These are phyloP conservation scores for Cacatua alba DNA, from an alignment of 2,113 vertebrate genomes.

Conservation along the genomic window DNA sequence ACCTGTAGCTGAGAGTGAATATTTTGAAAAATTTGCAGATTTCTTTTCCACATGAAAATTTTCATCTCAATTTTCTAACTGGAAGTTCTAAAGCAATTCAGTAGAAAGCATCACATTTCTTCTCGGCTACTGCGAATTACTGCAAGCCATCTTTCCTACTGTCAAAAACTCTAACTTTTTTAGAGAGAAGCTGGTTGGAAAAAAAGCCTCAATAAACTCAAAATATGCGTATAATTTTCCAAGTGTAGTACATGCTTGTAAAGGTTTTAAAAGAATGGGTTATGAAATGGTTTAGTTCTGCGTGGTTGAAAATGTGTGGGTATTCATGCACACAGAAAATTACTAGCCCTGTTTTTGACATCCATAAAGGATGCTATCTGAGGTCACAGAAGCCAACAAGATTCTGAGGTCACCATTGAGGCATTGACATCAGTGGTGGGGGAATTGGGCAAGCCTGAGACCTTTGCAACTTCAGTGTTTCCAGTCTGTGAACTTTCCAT, in stretches of 20 bases:
- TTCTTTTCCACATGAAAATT: neutral
- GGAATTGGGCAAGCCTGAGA: neutral
- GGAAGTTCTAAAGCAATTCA: neutral
- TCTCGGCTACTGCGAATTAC: neutral
- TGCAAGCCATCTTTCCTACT: neutral
- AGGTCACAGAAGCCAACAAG: too few relatives aligned
- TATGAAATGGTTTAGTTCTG: slow-evolving; percentile 17
- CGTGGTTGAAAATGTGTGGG: slow-evolving; percentile 7
- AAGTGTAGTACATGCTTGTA: slow-evolving; percentile 11
- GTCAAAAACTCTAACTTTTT: neutral
- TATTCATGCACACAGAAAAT: neutral
- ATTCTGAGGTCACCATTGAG: neutral
- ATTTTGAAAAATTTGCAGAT: neutral
- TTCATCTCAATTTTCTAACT: neutral
- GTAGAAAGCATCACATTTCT: neutral
- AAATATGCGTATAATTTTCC: slow-evolving; percentile 5
- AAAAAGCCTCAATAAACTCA: neutral
- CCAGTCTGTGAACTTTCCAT: neutral
- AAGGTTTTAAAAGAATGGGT: slow-evolving; percentile 30
- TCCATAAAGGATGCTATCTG: neutral
- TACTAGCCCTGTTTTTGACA: neutral
- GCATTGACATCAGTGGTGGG: neutral
- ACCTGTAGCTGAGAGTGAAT: neutral
- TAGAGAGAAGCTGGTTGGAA: neutral
- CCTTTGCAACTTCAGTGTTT: neutral